A percentile compares a stretch with the other conserved stretches of the same genome.
phyloP scores from a whole-genome alignment of 64 coral and sea anemone genomes.

The Anthopleura sola region DNA sequence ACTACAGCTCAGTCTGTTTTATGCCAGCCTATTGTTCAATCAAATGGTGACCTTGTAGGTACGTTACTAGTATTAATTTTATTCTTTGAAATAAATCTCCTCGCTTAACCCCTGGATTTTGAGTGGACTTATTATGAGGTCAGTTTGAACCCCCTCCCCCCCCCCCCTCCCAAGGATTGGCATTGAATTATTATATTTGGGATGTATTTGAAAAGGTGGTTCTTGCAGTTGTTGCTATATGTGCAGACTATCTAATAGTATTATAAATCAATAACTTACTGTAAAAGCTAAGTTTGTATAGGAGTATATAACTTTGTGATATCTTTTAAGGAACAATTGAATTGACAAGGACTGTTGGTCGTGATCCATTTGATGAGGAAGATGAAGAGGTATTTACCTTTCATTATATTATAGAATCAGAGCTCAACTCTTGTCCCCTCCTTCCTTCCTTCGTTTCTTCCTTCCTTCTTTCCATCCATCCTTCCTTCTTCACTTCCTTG shows the following conservation, averaged over 20 bases:
- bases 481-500: neutral
- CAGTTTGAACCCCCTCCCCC: neutral
- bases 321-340: slow-evolving; percentile 83
- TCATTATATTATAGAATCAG: neutral
- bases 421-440: too few species aligned
- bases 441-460: neutral
- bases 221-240: too few species aligned
- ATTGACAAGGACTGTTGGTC: slow-evolving; percentile 82
- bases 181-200: neutral
- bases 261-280: too few species aligned
- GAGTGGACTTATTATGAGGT: too few species aligned
- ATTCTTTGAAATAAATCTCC: neutral
- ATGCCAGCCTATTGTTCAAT: slow-evolving; percentile 96
- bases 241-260: too few species aligned
- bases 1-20: slow-evolving; percentile 95
- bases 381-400: slow-evolving; percentile 77
- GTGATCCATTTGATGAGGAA: slow-evolving; percentile 96
- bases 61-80: neutral
- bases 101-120: too few species aligned
- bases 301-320: too few species aligned
- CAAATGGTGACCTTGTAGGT: slow-evolving; percentile 92
- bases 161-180: neutral
- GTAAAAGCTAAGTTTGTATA: too few species aligned
- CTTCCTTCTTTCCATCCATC: neutral
- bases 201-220: too few species aligned